Evolutionary conservation across 2,888 invertebrate genomes (phyloP), one percentile per base, ranked within the genome.

Genomic region (Copidosoma aretas): DNA sequence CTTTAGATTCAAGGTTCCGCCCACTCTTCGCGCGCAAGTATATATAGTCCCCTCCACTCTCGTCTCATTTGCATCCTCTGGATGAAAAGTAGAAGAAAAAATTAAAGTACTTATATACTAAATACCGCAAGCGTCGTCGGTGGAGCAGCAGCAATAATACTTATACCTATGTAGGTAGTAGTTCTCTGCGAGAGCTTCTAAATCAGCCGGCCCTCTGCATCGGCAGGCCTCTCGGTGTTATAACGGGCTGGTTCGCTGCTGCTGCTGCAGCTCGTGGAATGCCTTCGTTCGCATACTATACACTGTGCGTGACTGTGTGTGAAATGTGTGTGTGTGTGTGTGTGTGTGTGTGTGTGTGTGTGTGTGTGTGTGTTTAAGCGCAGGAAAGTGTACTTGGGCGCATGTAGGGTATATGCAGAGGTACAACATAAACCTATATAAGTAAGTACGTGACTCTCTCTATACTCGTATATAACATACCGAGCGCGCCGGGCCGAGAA

Each of bases 161-260:
- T n/a, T n/a, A n/a, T n/a, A n/a, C n/a, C n/a, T n/a, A n/a, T n/a
- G n/a, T n/a, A n/a, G n/a, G n/a, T 14, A 17, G 43, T 14, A 17
- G 43, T 14, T 46, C 3, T 8, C 22, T 24, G 25, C 15, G 8
- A 32, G 32, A 46, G 12, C n/a, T n/a, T 64, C 49, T 60, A 60
- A 64, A 57, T 68, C 64, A 53, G 52, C 53, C 58, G 43, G 43
- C 19, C 12, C 43, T 46, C 22, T 57, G 56, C 56, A 62, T 54
- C 53, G 57, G 60, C 41, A 56, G 51, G 52, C 1, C 4, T 32
- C 52, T 32, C 64, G 56, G 64, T 60, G 70, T 67, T 70, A 70
- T 67, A 67, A 67, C 67, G 70, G 70, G 60, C 67, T 60, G 32
- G 32, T 8, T 32, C 32, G 3, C 32, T 8, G 4, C 8, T 8